Base-by-base conservation (phyloP, 2,888 invertebrate species). In the Auanema freiburgensis region DNA sequence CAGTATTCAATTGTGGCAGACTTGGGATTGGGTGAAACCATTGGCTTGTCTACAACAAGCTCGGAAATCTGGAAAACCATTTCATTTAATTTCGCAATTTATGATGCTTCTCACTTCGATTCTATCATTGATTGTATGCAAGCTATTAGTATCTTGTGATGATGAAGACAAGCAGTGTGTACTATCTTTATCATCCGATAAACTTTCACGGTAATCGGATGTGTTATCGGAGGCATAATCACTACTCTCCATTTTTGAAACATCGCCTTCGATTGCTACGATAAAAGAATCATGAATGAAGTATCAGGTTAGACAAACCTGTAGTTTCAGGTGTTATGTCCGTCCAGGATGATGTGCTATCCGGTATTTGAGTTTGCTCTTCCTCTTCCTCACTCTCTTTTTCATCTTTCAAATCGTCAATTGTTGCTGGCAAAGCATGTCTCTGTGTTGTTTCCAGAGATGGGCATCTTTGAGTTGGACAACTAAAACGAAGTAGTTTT, bases 151-250 rank as follows among this genome's bases (percentile, higher is more conserved):
- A 24, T 57, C 63, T 10, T 33, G 33, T 33, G 33, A 33, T 33
- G 58, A 25, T 12, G 69, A 67, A 40, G 64, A 50, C n/a, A 59
- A 51, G 16, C 42, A 49, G 16, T 59, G 59, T 16, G 54, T 59
- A 33, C 54, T 50, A 18, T 59, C 50, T 11, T 66, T 66, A 21
- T 60, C 66, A 23, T 65, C 66, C 18, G 65, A 63, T 3, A 67
- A 63, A 40, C 71, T 71, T 33, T 71, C 73, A 6, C 71, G 57
- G 44, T 69, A 71, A 10, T 67, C 67, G 1, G 71, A 73, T 2
- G 59, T 55, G 51, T 67, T 65, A 54, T 73, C 73, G 33, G 67
- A 68, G 33, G 67, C 71, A 52, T 71, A 71, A 50, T 74, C 74
- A 44, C 67, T 65, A 49, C 69, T 69, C 56, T 67, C 67, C 65